Base-by-base conservation (phyloP, 2,113 vertebrate species). In the Phalacrocorax pelagicus region DNA sequence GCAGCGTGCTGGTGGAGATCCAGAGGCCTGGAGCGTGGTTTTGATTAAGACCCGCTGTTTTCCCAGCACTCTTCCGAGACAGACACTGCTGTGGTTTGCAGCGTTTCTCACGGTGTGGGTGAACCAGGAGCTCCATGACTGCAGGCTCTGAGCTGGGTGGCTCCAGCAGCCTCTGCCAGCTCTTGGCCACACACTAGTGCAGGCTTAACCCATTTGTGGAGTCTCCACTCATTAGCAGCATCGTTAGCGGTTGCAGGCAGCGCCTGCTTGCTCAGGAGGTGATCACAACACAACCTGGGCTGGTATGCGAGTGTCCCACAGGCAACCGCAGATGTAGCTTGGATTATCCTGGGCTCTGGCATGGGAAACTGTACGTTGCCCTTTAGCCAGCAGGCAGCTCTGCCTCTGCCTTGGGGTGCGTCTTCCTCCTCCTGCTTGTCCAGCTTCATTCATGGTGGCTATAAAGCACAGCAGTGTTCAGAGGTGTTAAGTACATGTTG, bases 311-410 rank as follows among this genome's bases (percentile, higher is more conserved):
- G 26, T 11, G 30, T 36, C 44, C 67, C 3, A 12, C 38, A 14
- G 51, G 55, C 27, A 40, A 9, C 12, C 4, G 42, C 6, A 29
- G 38, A 3, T 7, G 29, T 4, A 18, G 66, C 0, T 2, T 24
- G 74, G 49, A 4, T 55, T 52, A 16, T 8, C 36, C 59, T 13
- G 18, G 59, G 24, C 34, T 44, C 27, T 4, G 2, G 11, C 4
- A 0, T 18, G 26, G n/a, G 42, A 38, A 47, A 24, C 21, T 1
- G 1, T 8, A 4, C 2, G 0, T 9, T 15, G 30, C 29, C 65
- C 54, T 44, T 8, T 8, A 17, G 54, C 24, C 38, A 21, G 42
- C 24, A 13, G 26, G 29, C 34, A 47, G 38, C n/a, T 44, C 42
- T 38, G 57, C 34, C 70, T 38, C 47, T 46, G 20, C 32, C 57